Base-by-base conservation (phyloP, 2,888 invertebrate genomes). In the Apoderus coryli region DNA sequence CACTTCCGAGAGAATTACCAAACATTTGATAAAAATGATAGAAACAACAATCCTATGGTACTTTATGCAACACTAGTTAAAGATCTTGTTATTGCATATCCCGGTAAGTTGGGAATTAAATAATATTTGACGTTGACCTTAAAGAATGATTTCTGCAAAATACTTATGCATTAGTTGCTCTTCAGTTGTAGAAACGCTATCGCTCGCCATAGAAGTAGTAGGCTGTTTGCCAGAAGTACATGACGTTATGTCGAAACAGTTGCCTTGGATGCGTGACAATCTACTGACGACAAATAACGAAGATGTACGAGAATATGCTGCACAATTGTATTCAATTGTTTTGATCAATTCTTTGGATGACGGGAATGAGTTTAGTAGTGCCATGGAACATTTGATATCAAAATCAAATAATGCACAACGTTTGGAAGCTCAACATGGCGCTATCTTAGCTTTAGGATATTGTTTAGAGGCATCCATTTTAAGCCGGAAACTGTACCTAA, bases 201-300 rank as follows among this genome's bases (percentile, higher is more conserved):
- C 76, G 32, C 84, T 81, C 43, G 65, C 90, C 48, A 62, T 85
- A 41, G 89, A 90, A 58, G 64, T 86, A 12, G 64, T 88, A n/a
- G 86, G 86, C 22, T 80, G 81, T 35, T 70, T 80, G 6, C 79
- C 86, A 0, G 68, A 74, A 12, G 59, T 86, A 46, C 67, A 75
- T 1, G 49, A 65, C 16, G 65, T 71, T 38, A 73, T 81, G 50
- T 58, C 67, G 2, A 66, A 62, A 16, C 66, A 79, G 10, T 48
- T 75, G 9, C 64, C 68, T 4, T 79, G 78, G 69, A 52, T 82
- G 2, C 60, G 65, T 44, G 68, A 67, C 34, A 48, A 47, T 27
- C 61, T 80, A 29, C 69, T 67, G 10, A 76, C 74, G 26, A 74
- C 76, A 4, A 80, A 78, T 42, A n/a, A n/a, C n/a, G 81, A 84